Conservation (phyloP, 2,888 invertebrate species). For the Hemaris fuciformis region DNA sequence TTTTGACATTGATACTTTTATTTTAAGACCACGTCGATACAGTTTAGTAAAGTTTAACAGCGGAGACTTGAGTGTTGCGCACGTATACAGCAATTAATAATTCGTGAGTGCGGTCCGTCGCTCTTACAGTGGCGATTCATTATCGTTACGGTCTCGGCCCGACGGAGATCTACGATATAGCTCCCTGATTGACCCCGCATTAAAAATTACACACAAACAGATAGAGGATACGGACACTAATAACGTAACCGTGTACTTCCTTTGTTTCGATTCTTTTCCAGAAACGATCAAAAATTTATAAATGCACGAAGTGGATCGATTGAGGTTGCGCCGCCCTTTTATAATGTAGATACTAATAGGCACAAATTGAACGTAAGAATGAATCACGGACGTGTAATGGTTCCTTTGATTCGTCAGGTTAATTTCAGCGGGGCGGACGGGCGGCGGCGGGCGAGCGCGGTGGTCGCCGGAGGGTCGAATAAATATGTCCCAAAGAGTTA, state of each 20-base stretch:
- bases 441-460: conserved; percentile 44
- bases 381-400: conserved; percentile 61
- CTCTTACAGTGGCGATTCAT: conserved; percentile 76
- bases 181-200: conserved; percentile 81
- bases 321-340: conserved; percentile 57
- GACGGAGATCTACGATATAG: conserved; percentile 78
- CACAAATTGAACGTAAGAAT: conserved; percentile 58
- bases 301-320: conserved; percentile 54
- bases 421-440: conserved; percentile 66
- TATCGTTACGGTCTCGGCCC: conserved; percentile 74
- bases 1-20: conserved; percentile 6
- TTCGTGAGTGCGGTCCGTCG: conserved; percentile 80
- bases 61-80: conserved; percentile 42
- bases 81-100: conserved; percentile 75
- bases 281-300: conserved; percentile 70
- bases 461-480: conserved; percentile 81
- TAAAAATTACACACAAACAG: conserved; percentile 80
- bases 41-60: conserved; percentile 46
- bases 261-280: conserved; percentile 70
- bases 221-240: conserved; percentile 63
- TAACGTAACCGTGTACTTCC: conserved; percentile 55
- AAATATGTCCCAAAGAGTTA: conserved; percentile 82
- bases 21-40: conserved; percentile 24
- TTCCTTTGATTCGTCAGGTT: conserved; percentile 77
- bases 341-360: conserved; percentile 51